Evolutionary conservation across 2,113 vertebrate genomes (phyloP).

Genomic region (Odontophorus gujanensis): DNA sequence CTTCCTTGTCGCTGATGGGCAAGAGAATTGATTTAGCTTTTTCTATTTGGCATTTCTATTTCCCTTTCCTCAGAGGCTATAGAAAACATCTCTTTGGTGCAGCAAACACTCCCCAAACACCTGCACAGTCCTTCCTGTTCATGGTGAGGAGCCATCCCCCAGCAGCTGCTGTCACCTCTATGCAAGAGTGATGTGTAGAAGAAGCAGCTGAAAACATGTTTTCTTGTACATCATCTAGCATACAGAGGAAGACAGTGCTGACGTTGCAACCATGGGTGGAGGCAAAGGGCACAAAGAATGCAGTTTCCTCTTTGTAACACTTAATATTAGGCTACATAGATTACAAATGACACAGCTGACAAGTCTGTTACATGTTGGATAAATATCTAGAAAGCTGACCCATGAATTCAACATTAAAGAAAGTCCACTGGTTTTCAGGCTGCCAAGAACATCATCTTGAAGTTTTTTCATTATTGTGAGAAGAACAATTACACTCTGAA

Average conservation of each 20-base stretch:
- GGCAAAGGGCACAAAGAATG: neutral
- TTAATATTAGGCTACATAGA: neutral
- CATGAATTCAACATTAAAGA: neutral
- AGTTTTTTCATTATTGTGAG: neutral
- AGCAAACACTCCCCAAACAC: neutral
- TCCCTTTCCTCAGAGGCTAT: neutral
- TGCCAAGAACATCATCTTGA: neutral
- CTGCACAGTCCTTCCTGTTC: accelerated
- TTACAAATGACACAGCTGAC: neutral
- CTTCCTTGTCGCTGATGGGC: neutral
- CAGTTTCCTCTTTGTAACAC: neutral
- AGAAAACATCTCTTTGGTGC: neutral
- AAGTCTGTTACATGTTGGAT: neutral
- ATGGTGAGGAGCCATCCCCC: neutral
- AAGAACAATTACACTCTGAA: neutral
- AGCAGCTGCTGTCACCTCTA: neutral
- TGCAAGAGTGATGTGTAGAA: neutral
- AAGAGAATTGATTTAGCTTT: neutral
- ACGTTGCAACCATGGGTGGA: neutral
- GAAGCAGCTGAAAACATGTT: neutral
- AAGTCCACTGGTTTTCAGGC: neutral
- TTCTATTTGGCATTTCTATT: neutral
- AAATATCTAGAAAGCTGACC: neutral
- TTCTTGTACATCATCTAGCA: neutral
- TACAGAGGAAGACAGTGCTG: neutral